Base-by-base conservation (phyloP, 2,797 vertebrate genomes). In the Oreochromis mossambicus region DNA sequence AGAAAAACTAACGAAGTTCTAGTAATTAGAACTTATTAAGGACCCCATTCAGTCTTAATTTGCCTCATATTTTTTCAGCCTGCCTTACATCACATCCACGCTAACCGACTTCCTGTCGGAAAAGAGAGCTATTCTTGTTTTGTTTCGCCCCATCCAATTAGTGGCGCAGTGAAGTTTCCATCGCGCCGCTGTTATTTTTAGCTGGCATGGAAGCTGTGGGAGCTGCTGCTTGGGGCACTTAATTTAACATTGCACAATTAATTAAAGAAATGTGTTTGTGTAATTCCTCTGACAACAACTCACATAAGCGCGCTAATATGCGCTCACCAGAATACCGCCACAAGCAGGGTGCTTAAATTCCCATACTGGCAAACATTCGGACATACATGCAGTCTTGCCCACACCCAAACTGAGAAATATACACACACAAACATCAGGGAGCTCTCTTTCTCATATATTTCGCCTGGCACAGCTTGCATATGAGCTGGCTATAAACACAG, bases 401-500 rank as follows among this genome's bases (percentile, higher is more conserved):
- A 79, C 41, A 77, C 29, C 3, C 34, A 87, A 61, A 82, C 78
- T 77, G 32, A 84, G 15, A 82, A 56, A 70, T 58, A 32, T 10
- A 78, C 46, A 84, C 21, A 77, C 61, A 14, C 36, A 68, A 50
- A 46, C 8, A 13, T 10, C 6, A 26, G 36, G 38, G 80, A 58
- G 73, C 32, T 51, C 34, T 81, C 24, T 82, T 11, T n/a, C 36
- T 77, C 54, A 24, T 26, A 11, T 92, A 87, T 92, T 91, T 92
- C 86, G 81, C 91, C 87, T 91, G 85, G 73, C 34, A 51, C 66
- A 15, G 82, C 54, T 70, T 75, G 86, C 88, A 46, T 88, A 83
- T 79, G 83, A 83, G 79, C 56, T 54, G 36, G 58, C n/a, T 43
- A 24, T 87, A 87, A 89, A 93, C 88, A 91, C 75, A 78, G 55